Base-by-base conservation (phyloP, 1,140 invertebrate genomes). In the Brachionus angularis region DNA sequence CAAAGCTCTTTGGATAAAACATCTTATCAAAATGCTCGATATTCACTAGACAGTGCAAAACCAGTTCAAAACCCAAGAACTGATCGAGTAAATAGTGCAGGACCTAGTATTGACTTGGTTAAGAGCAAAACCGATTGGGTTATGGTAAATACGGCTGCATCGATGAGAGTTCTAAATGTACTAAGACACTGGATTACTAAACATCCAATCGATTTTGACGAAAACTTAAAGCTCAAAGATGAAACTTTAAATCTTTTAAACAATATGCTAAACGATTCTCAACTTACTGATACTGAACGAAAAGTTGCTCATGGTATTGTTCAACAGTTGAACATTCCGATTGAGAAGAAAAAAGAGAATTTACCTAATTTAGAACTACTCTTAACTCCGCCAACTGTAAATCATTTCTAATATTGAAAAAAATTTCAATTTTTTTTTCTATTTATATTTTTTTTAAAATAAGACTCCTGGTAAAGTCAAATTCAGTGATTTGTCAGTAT, bases 131-230 rank as follows among this genome's bases (percentile, higher is more conserved):
- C 50, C 27, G 42, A 70, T 36, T 52, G 31, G 31, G 27, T 52
- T 14, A 88, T 93, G 5, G 90, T 93, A 76, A 91, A 89, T 31
- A 92, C 90, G 2, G 91, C 91, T 23, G 91, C 91, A 25, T 94
- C 91, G 0, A 94, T 94, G 91, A 80, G 92, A 74, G 91, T 95
- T 0, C 82, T 96, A 0, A 93, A 91, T 79, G 91, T 95, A 1
- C 81, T 94, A 14, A 86, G 90, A 80, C 87, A 88, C 76, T 88
- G 87, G 87, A 84, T 88, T 3, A 86, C 86, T 3, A 88, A 88
- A 78, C 86, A 88, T 75, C 83, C 79, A 50, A 77, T 81, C 76
- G 67, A 71, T 44, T 71, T 71, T 53, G 67, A 71, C 3, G 46
- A 71, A 27, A 52, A 50, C 25, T 10, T 23, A 1, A 46, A 71